Evolutionary conservation across 1,140 invertebrate species (phyloP).

Genomic region (Brachionus calyciflorus): DNA sequence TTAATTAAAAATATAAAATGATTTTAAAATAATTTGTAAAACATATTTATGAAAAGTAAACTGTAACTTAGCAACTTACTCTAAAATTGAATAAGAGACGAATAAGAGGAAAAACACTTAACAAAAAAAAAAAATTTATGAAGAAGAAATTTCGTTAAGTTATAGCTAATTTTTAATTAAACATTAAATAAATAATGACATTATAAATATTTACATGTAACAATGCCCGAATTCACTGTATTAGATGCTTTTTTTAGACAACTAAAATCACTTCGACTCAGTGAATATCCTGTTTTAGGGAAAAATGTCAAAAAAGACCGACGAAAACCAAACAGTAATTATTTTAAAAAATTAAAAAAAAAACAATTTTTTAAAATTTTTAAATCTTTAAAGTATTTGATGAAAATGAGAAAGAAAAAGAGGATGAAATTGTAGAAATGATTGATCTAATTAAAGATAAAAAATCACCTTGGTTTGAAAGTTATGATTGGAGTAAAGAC

Average conservation of each 20-base stretch:
- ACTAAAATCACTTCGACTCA: slow-evolving; percentile 2
- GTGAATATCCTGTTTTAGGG: slow-evolving; percentile 11
- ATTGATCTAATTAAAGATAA: slow-evolving; percentile 43
- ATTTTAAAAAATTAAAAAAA: background rate
- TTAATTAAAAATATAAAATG: too few relatives aligned
- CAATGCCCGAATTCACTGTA: background rate
- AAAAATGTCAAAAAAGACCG: background rate
- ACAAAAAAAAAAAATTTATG: too few relatives aligned
- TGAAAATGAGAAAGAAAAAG: slow-evolving; percentile 37
- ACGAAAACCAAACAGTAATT: slow-evolving; percentile 4
- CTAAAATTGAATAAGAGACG: too few relatives aligned
- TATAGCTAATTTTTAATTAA: too few relatives aligned
- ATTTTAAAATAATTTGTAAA: too few relatives aligned
- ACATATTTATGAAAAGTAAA: too few relatives aligned
- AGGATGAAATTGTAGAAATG: slow-evolving; percentile 15
- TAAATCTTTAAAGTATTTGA: background rate
- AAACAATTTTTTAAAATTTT: background rate
- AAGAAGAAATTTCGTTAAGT: too few relatives aligned
- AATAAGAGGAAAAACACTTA: too few relatives aligned
- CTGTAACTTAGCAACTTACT: too few relatives aligned
- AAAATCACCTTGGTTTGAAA: slow-evolving; percentile 44
- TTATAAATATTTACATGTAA: too few relatives aligned
- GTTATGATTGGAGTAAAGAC: slow-evolving; percentile 26
- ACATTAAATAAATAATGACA: too few relatives aligned
- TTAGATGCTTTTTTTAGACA: slow-evolving; percentile 10